Conservation (phyloP, 2,797 vertebrate genomes). For the Eospalax fontanierii region DNA sequence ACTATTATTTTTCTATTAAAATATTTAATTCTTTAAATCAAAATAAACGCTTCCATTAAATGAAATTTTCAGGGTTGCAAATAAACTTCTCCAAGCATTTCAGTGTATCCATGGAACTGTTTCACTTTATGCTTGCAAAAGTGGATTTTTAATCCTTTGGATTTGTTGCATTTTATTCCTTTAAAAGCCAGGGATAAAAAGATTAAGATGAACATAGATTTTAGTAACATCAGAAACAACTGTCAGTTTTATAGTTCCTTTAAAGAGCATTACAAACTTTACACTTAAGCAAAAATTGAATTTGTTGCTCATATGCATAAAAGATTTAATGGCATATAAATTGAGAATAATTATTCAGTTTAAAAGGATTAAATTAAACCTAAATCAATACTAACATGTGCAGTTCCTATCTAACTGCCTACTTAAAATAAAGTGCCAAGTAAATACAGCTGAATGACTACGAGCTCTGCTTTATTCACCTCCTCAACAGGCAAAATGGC, state of each 20-base stretch:
- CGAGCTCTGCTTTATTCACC: constrained; percentile 92
- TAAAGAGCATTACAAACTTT: constrained; percentile 83
- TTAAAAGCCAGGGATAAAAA: constrained; percentile 73
- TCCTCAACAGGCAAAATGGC: constrained; percentile 91
- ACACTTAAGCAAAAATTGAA: constrained; percentile 84
- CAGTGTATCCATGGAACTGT: not conserved
- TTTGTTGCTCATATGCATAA: constrained; percentile 81
- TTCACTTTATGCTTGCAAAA: constrained; percentile 67
- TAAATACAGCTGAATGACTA: constrained; percentile 93
- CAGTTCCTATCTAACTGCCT: constrained; percentile 90
- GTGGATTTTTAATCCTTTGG: constrained; percentile 73
- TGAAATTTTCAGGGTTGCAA: constrained; percentile 55
- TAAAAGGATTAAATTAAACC: constrained; percentile 92
- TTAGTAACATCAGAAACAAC: constrained; percentile 72
- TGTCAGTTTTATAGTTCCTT: constrained; percentile 73
- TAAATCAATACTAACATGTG: constrained; percentile 90
- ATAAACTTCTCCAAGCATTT: constrained; percentile 35
- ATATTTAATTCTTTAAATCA: constrained; percentile 46
- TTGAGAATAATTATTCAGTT: constrained; percentile 90
- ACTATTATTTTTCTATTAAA: constrained; percentile 52
- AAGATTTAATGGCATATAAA: constrained; percentile 89
- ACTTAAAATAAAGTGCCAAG: constrained; percentile 91
- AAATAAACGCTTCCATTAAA: constrained; percentile 58
- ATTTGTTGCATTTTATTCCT: constrained; percentile 76
- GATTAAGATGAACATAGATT: constrained; percentile 67